A percentile compares a stretch with the other conserved stretches of the same genome.
phyloP scores from a whole-genome alignment of 2,888 invertebrate species.

The Caenorhabditis drosophilae region DNA sequence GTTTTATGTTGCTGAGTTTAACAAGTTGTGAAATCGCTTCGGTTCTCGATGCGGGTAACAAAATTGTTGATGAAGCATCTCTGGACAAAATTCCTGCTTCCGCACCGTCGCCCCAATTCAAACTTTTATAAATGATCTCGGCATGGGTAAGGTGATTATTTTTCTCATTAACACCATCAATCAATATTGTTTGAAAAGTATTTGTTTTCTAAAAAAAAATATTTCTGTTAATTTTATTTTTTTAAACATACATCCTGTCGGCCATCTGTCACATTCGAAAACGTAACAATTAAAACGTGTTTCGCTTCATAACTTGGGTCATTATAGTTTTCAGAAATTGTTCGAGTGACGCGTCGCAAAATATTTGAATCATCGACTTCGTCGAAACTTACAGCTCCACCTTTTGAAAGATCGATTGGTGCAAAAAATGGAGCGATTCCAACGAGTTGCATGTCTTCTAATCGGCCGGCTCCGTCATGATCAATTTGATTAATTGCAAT shows the following conservation, averaged over 20 bases:
- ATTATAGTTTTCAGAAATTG: constrained; percentile 50
- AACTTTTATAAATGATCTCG: constrained; percentile 61
- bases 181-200: constrained; percentile 64
- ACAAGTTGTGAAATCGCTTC: constrained; percentile 62
- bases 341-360: constrained; percentile 24
- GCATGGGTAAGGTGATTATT: too few species aligned
- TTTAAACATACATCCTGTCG: constrained; percentile 21
- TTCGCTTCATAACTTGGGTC: constrained; percentile 57
- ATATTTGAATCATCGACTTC: constrained; percentile 47
- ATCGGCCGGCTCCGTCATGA: constrained; percentile 25
- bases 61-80: constrained; percentile 56
- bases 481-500: constrained; percentile 55
- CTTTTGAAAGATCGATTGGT: constrained; percentile 54
- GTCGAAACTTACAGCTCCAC: constrained; percentile 51
- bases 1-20: constrained; percentile 62
- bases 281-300: constrained; percentile 59
- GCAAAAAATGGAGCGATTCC: constrained; percentile 68
- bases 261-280: constrained; percentile 54
- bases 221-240: too few species aligned
- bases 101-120: constrained; percentile 64
- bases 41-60: constrained; percentile 66
- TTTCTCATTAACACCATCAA: too few species aligned
- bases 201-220: too few species aligned
- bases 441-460: constrained; percentile 56
- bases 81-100: constrained; percentile 66